These are phyloP conservation scores for Cynocephalus volans DNA, from an alignment of 2,113 vertebrate species.

Conservation along the genomic window DNA sequence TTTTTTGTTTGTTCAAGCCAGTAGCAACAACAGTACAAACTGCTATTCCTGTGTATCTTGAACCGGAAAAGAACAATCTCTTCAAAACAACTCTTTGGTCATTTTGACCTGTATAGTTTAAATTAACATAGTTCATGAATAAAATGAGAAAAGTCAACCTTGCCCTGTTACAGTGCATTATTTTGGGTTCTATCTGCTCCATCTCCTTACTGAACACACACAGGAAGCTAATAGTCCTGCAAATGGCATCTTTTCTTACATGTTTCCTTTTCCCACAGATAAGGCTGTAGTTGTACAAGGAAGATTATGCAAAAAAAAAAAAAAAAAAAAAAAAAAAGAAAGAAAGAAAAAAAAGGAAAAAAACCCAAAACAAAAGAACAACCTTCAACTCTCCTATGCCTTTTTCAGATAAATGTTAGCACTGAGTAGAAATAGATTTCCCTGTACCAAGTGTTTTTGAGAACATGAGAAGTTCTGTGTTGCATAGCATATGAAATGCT, in stretches of 20 bases:
- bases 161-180: background rate
- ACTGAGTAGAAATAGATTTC: background rate
- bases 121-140: constrained; percentile 73
- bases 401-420: background rate
- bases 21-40: constrained; percentile 9
- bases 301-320: constrained; percentile 73
- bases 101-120: constrained; percentile 67
- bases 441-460: background rate
- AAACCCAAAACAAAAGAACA: background rate
- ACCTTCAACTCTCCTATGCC: background rate
- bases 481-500: background rate
- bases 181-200: constrained; percentile 14
- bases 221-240: background rate
- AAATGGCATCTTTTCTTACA: background rate
- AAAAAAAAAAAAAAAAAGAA: constrained; percentile 63
- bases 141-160: constrained; percentile 56
- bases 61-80: constrained; percentile 54
- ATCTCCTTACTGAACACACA: background rate
- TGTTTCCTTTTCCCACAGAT: background rate
- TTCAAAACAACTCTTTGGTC: constrained; percentile 27
- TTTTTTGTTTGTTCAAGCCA: background rate
- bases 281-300: constrained; percentile 37
- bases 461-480: background rate
- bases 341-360: constrained; percentile 71
- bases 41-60: constrained; percentile 50